Base-by-base conservation (phyloP, 2,113 vertebrate genomes). In the Bombycilla garrulus region DNA sequence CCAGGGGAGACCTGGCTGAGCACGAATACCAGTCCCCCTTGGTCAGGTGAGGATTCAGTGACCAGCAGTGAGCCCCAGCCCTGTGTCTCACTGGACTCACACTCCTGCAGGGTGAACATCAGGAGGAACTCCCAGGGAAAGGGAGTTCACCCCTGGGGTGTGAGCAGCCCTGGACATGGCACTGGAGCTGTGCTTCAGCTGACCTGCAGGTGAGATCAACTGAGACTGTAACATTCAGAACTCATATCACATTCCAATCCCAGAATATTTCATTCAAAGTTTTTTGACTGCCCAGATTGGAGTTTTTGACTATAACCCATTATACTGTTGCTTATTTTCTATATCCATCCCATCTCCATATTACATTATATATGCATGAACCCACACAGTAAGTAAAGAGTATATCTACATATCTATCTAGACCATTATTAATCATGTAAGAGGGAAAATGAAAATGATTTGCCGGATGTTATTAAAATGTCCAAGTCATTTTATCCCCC, bases 401-500 rank as follows among this genome's bases (percentile, higher is more conserved):
- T 44, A 3, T 31, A 91, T 82, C 74, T 65, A 90, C 53, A 36
- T 42, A 51, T 50, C 42, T 73, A 93, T 76, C 53, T 71, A 78
- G 51, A 64, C 54, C 28, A 54, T 73, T 87, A 88, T 92, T 87
- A 90, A 92, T 93, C 85, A 88, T 35, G 25, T 51, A 78, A 94
- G 72, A 71, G 38, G 35, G 67, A 44, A 96, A 94, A 81, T 81
- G 25, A 95, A 90, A 92, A 86, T 85, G 35, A 96, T 91, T 93
- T 91, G 56, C 81, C 76, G 74, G 47, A 44, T 74, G 54, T 81
- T 95, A 93, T 86, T 92, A 95, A 87, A 91, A 92, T 13, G 8
- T 86, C 84, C 65, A 73, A 88, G 58, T 65, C 38, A 71, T 82
- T 92, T 83, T 88, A 66, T 70, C 61, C 83, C 35, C 62, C 40